Evolutionary conservation across 2,888 invertebrate species (phyloP).

Genomic region (Protophormia terraenovae): DNA sequence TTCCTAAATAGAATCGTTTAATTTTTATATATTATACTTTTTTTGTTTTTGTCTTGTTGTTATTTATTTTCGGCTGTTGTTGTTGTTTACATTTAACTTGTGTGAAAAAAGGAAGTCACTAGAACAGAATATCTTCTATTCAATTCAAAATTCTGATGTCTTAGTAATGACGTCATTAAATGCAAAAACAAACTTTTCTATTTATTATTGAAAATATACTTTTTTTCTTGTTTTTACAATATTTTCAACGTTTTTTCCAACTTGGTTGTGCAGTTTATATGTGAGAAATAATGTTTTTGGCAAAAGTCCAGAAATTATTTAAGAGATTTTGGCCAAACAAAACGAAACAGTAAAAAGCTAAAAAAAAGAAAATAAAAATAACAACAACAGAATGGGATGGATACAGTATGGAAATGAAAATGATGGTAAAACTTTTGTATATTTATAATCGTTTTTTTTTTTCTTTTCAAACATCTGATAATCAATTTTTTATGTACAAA

Average conservation of each 20-base stretch:
- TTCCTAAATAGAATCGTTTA: neutral
- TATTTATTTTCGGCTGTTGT: neutral
- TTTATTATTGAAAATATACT: conserved; percentile 12
- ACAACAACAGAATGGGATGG: neutral
- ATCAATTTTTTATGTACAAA: conserved; percentile 1
- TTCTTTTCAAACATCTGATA: conserved; percentile 20
- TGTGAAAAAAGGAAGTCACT: conserved; percentile 49
- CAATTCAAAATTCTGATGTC: conserved; percentile 54
- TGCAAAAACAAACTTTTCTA: conserved; percentile 29
- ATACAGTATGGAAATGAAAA: neutral
- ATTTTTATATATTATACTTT: neutral
- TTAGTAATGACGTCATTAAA: conserved; percentile 69
- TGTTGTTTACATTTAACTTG: conserved; percentile 35
- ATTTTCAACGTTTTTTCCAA: neutral
- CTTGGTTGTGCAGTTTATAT: neutral
- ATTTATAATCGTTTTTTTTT: neutral
- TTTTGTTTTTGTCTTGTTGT: too few species aligned
- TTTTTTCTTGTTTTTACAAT: neutral
- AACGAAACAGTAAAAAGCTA: neutral
- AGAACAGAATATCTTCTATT: conserved; percentile 36
- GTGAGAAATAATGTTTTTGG: conserved; percentile 35
- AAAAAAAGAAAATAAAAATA: neutral
- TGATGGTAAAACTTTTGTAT: neutral
- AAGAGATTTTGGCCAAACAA: conserved; percentile 39
- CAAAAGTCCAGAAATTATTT: conserved; percentile 25